Percentiles rank a stretch among this genome's conserved stretches.
phyloP scores from a whole-genome alignment of 1,140 invertebrate genomes.

The Rhopalosiphum padi region DNA sequence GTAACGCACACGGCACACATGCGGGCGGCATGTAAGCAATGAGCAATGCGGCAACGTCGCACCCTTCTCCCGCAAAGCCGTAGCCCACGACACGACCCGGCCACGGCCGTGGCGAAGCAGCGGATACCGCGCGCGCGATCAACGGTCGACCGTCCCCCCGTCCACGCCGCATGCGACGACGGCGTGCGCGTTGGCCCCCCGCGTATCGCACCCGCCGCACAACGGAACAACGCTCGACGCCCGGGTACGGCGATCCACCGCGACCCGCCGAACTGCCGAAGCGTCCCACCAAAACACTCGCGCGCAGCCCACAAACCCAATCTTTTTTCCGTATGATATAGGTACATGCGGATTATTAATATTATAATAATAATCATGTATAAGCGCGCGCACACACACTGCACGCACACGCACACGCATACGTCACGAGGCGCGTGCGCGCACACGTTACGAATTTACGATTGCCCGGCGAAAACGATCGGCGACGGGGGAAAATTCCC shows the following conservation, averaged over 20 bases:
- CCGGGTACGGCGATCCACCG: neutral
- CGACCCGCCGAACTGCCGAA: neutral
- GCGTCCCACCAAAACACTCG: neutral
- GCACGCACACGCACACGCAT: neutral
- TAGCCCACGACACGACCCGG: neutral
- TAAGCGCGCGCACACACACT: too few species aligned
- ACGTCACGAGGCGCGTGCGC: neutral
- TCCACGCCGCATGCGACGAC: neutral
- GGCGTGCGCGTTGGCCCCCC: neutral
- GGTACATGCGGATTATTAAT: neutral
- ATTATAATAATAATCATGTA: neutral
- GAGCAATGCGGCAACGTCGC: constrained; percentile 36
- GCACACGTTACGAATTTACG: neutral
- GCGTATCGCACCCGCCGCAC: too few species aligned
- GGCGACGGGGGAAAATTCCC: constrained; percentile 16
- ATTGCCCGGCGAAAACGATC: constrained; percentile 43
- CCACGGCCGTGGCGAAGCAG: neutral
- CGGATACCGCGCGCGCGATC: neutral
- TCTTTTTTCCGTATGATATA: neutral
- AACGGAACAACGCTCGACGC: neutral
- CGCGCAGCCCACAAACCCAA: constrained; percentile 30
- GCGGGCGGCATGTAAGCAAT: constrained; percentile 43
- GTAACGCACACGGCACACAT: neutral
- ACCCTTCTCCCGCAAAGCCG: neutral
- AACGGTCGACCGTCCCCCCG: neutral